Evolutionary conservation across 2,113 vertebrate species (phyloP).

Genomic region (Uria lomvia): DNA sequence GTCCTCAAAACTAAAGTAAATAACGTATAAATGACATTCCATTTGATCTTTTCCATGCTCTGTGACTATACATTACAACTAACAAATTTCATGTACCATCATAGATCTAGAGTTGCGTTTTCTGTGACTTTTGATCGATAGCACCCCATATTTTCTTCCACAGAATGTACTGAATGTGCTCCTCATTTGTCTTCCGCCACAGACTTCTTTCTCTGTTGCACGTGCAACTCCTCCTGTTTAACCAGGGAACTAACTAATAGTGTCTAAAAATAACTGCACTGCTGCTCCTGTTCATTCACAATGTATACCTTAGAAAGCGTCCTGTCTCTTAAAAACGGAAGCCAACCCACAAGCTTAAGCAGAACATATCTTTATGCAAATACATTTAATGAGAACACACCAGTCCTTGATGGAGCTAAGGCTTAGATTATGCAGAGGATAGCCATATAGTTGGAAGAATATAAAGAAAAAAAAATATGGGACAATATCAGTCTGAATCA

Average conservation of each 20-base stretch:
- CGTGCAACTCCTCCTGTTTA: not conserved
- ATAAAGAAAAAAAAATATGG: not conserved
- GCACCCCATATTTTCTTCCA: not conserved
- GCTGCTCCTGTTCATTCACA: not conserved
- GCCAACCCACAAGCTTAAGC: not conserved
- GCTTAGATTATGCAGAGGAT: not conserved
- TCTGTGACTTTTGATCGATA: not conserved
- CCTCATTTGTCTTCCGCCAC: not conserved
- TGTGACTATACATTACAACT: not conserved
- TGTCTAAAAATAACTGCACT: not conserved
- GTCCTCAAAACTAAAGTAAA: not conserved
- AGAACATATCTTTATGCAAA: not conserved
- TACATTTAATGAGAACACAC: not conserved
- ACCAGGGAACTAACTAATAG: not conserved
- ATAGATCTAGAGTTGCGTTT: not conserved
- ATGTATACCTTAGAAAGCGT: not conserved
- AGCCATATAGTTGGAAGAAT: not conserved
- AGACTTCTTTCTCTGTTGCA: not conserved
- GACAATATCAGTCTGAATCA: not conserved
- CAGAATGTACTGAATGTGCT: not conserved
- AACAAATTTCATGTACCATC: not conserved
- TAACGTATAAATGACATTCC: not conserved
- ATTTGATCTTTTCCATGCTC: slow-evolving; percentile 8
- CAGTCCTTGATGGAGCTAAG: not conserved
- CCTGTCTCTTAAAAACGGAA: not conserved